Conservation (phyloP, 2,888 invertebrate species). For the Drosophila antonietae region DNA sequence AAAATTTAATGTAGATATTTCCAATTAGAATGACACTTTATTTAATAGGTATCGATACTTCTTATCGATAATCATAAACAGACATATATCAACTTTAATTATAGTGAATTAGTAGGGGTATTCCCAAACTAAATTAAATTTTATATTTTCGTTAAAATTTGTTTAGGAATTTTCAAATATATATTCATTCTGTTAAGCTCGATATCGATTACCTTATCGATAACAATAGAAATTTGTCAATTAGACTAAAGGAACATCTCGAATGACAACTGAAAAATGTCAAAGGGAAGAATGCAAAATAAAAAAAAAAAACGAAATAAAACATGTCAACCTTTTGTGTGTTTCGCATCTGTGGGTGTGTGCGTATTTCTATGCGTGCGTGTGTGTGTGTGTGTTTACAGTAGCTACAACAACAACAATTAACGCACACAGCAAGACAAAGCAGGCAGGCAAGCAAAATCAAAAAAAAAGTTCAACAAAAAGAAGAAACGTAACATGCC, state of each 20-base stretch:
- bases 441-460: conserved; percentile 27
- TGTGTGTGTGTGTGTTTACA: conserved; percentile 33
- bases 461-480: conserved; percentile 19
- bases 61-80: neutral
- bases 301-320: conserved; percentile 35
- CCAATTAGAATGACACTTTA: neutral
- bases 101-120: too few species aligned
- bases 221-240: conserved; percentile 18
- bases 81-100: neutral
- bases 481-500: conserved; percentile 30
- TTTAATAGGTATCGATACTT: neutral
- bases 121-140: too few species aligned
- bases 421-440: conserved; percentile 52
- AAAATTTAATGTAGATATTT: neutral
- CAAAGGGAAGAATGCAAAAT: conserved; percentile 41
- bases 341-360: conserved; percentile 16
- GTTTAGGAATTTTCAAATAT: too few species aligned
- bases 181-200: neutral
- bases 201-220: conserved; percentile 1
- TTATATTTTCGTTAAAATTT: too few species aligned
- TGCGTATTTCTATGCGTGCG: conserved; percentile 11
- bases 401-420: conserved; percentile 48
- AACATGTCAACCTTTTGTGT: conserved; percentile 44
- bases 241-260: conserved; percentile 7
- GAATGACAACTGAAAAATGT: conserved; percentile 39